phyloP scores from a whole-genome alignment of 2,888 invertebrate genomes.

The Thumatha senex region DNA sequence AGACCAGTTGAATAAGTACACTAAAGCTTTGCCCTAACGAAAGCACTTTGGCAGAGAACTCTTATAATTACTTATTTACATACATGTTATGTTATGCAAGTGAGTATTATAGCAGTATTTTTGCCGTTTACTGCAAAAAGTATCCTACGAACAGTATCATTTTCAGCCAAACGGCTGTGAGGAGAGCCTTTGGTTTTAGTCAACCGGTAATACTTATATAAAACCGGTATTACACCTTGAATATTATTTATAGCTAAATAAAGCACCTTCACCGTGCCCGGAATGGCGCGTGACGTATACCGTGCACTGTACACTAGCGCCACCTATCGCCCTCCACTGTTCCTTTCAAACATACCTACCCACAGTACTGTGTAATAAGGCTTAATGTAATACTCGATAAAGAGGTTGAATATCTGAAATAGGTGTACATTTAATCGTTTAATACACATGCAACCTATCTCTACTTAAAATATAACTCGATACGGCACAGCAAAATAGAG shows the following conservation, averaged over 20 bases:
- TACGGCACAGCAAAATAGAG: neutral
- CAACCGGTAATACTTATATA: neutral
- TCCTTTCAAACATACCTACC: too few species aligned
- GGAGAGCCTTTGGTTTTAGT: too few species aligned
- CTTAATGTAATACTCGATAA: too few species aligned
- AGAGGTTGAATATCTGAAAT: neutral
- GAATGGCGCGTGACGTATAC: conserved; percentile 10
- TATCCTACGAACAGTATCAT: neutral
- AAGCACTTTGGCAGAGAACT: conserved; percentile 9
- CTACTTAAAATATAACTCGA: conserved; percentile 1
- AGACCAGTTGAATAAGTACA: too few species aligned
- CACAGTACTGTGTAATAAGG: neutral
- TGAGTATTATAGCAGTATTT: conserved; percentile 7
- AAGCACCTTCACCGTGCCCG: conserved; percentile 1
- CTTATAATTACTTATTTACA: neutral
- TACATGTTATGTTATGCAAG: too few species aligned
- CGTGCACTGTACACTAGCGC: conserved; percentile 32
- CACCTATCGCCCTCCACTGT: conserved; percentile 20
- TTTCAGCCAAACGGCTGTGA: neutral
- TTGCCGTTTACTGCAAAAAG: neutral
- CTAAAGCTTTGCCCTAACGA: conserved; percentile 5
- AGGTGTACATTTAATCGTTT: neutral
- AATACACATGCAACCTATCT: neutral
- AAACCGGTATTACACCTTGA: neutral
- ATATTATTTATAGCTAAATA: neutral